phyloP scores from a whole-genome alignment of 2,113 vertebrate species.

The Chloropsis cyanopogon region DNA sequence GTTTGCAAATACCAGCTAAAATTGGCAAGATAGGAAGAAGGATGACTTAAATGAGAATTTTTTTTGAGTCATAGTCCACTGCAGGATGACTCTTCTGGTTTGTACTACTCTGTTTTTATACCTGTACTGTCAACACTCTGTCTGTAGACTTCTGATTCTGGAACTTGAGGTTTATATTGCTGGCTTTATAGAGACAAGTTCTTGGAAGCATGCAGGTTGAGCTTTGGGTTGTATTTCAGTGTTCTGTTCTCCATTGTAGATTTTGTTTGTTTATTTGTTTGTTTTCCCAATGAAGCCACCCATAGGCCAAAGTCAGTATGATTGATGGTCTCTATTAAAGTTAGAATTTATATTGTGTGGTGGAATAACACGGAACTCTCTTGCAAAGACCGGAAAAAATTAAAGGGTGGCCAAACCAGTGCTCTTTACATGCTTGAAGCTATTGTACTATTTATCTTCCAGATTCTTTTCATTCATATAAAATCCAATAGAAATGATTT shows the following conservation, averaged over 20 bases:
- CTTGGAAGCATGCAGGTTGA: neutral
- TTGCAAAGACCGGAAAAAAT: neutral
- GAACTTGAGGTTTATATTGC: neutral
- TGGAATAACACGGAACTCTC: neutral
- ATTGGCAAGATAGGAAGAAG: neutral
- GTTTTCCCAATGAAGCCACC: neutral
- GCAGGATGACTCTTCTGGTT: neutral
- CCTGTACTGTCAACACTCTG: neutral
- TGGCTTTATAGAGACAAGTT: neutral
- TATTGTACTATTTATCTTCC: neutral
- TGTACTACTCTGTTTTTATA: neutral
- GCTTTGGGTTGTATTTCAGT: neutral
- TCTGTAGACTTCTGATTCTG: neutral
- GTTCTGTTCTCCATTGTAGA: neutral
- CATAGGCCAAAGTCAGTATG: neutral
- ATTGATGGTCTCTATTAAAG: neutral
- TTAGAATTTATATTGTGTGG: neutral
- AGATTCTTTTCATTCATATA: neutral
- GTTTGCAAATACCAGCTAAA: neutral
- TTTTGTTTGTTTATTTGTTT: neutral
- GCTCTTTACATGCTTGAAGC: neutral
- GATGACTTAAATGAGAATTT: neutral
- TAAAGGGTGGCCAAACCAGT: neutral
- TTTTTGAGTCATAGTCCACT: neutral
- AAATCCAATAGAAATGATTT: neutral